Evolutionary conservation across 2,113 vertebrate genomes (phyloP).

Genomic region (Sialia sialis): DNA sequence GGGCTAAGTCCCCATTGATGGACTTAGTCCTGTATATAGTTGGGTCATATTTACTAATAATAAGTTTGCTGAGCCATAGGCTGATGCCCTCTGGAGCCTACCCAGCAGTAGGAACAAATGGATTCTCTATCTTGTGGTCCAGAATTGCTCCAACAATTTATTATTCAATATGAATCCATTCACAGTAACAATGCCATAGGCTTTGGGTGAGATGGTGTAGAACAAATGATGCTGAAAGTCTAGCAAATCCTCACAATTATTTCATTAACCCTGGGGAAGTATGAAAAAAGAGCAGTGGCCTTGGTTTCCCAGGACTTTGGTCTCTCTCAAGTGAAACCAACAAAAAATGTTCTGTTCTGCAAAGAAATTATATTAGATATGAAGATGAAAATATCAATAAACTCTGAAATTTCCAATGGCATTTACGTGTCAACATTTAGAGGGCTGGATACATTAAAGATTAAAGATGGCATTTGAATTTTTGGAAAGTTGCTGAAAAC

Average conservation of each 20-base stretch:
- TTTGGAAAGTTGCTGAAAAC: neutral
- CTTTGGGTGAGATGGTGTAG: neutral
- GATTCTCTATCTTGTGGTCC: neutral
- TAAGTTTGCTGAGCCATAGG: neutral
- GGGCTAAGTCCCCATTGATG: neutral
- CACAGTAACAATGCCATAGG: neutral
- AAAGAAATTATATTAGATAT: neutral
- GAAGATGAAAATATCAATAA: neutral
- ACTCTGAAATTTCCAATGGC: neutral
- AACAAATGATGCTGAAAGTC: neutral
- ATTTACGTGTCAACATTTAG: neutral
- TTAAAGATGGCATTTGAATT: neutral
- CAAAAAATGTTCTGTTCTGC: neutral
- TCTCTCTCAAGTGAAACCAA: neutral
- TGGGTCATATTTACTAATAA: neutral
- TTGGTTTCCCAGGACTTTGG: neutral
- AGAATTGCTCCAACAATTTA: neutral
- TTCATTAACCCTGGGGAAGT: neutral
- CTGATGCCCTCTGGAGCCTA: neutral
- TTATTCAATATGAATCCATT: neutral
- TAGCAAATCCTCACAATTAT: neutral
- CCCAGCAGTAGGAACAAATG: neutral
- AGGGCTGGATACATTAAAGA: neutral
- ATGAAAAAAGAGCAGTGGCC: neutral
- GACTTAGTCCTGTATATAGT: neutral